Base-by-base conservation (phyloP, 2,888 invertebrate genomes). In the Andrena haemorrhoa region DNA sequence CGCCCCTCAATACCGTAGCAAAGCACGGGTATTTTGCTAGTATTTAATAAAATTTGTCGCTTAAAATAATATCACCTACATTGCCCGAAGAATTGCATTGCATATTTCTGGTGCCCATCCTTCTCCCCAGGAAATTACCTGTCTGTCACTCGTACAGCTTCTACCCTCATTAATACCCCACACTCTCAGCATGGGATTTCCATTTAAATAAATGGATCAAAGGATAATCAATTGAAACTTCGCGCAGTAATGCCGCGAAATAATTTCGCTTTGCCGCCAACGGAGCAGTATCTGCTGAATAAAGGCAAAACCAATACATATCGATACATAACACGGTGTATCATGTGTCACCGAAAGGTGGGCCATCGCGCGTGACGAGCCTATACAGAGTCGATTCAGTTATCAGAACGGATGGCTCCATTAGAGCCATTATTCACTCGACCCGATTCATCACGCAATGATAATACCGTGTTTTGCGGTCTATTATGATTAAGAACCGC, bases 401-500 rank as follows among this genome's bases (percentile, higher is more conserved):
- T 83, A 82, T 75, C 77, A 26, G 56, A 26, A 71, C 65, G 56
- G 71, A 74, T 69, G 51, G 68, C 33, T 82, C 71, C 77, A 77
- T 83, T 83, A 82, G 70, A 60, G 47, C 77, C 64, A 75, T 60
- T 77, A 72, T 75, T 76, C 64, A 23, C 31, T 61, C 58, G 12
- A 12, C 20, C 29, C 64, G 65, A 70, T 74, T 74, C 63, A 74
- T 72, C 78, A 35, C 23, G 60, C 51, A 61, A 26, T 63, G 70
- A 82, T 73, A 64, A 35, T 64, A 53, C 49, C 60, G 63, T 66
- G 47, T 74, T 77, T 78, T 70, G 72, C 72, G 60, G 60, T 26
- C 29, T 47, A 72, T 75, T 56, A 70, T 29, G 31, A 63, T 66
- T 70, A 66, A 82, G 66, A 53, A 72, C 61, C 7, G 0, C 12